Evolutionary conservation across 2,888 invertebrate genomes (phyloP).

Genomic region (Rhogogaster chlorosoma): DNA sequence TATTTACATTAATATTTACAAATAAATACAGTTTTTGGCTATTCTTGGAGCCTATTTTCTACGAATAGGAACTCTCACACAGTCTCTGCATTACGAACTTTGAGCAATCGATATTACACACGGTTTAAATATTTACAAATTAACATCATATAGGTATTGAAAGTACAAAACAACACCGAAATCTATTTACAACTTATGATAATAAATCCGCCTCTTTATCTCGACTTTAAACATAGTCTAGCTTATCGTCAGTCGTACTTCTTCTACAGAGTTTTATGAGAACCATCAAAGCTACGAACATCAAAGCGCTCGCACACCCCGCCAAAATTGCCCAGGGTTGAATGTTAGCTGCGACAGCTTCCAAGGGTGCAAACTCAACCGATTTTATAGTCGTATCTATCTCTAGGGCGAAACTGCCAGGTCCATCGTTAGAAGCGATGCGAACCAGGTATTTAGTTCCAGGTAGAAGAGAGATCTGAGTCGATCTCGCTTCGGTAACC

Average conservation of each 20-base stretch:
- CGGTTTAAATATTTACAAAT: slow-evolving; percentile 29
- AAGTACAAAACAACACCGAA: not conserved
- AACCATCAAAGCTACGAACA: slow-evolving; percentile 61
- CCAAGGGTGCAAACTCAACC: slow-evolving; percentile 66
- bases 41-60: slow-evolving; percentile 44
- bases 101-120: slow-evolving; percentile 34
- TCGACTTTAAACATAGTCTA: slow-evolving; percentile 34
- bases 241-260: slow-evolving; percentile 33
- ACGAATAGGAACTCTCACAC: slow-evolving; percentile 75
- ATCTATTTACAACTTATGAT: slow-evolving; percentile 16
- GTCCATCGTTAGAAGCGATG: slow-evolving; percentile 74
- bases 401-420: slow-evolving; percentile 75
- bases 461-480: slow-evolving; percentile 74
- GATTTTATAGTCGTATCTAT: slow-evolving; percentile 69
- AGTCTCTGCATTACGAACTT: slow-evolving; percentile 73
- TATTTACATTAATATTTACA: slow-evolving; percentile 65
- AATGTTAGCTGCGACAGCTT: slow-evolving; percentile 63
- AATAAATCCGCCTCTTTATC: not conserved
- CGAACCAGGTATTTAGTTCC: slow-evolving; percentile 74
- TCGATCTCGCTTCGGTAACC: slow-evolving; percentile 71
- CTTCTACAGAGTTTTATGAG: slow-evolving; percentile 60
- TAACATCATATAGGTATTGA: not conserved
- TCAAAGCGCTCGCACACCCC: slow-evolving; percentile 56
- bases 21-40: slow-evolving; percentile 72
- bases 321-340: slow-evolving; percentile 66